Evolutionary conservation across 2,888 invertebrate species (phyloP), one percentile per base, ranked within the genome.

Genomic region (Pterostichus niger): DNA sequence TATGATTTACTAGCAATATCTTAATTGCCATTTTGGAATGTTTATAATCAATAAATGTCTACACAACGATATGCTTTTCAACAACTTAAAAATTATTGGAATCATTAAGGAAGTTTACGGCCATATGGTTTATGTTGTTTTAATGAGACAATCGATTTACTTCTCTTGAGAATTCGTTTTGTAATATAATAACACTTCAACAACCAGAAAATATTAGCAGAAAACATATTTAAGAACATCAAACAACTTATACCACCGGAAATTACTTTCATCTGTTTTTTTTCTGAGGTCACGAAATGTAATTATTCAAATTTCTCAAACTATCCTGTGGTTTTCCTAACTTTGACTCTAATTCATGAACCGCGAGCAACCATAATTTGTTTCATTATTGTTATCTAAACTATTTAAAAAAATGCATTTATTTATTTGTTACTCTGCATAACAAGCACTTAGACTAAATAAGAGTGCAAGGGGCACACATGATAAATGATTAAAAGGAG

Each of bases 1-100:
- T 84, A 85, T 85, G 85, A 85, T 86, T 85, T 85, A 85, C 83
- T 84, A 79, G 84, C 85, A 85, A 85, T 85, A 85, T 86, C 86
- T 85, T 86, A 85, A 86, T 86, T 86, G 86, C 84, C 73, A 85
- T 84, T 85, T 83, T 78, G 76, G 84, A 85, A 85, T 83, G 77
- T 77, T 77, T 83, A 83, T 77, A 83, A 79, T 79, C 79, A 79
- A 79, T 79, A 68, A 79, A 79, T 68, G 79, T 79, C 79, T 49
- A 33, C 24, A 68, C 49, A 64, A 64, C 61, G 79, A 79, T 56
- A 79, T 49, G 56, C 54, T 56, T 77, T 56, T 79, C 79, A 49
- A 79, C 79, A 64, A 24, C 31, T 46, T 33, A 68, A 64, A 68
- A 79, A 79, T 64, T 79, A 79, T 79, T 68, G 64, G 11, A 31